Evolutionary conservation across 2,113 vertebrate species (phyloP).

Genomic region (Neotragus moschatus): DNA sequence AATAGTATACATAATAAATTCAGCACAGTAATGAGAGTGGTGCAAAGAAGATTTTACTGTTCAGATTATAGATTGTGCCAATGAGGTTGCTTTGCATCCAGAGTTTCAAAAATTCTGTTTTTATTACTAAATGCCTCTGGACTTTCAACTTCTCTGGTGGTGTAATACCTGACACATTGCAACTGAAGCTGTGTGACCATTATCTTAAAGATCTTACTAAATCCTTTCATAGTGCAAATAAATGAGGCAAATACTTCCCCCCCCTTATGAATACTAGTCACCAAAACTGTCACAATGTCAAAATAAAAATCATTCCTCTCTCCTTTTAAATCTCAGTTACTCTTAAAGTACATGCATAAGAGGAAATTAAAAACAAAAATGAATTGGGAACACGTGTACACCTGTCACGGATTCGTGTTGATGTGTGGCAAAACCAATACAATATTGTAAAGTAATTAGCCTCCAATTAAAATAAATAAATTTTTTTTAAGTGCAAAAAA

Average conservation of each 20-base stretch:
- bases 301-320: neutral
- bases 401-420: no score
- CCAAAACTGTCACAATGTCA: neutral
- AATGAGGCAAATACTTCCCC: neutral
- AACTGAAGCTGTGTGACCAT: neutral
- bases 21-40: slow-evolving; percentile 50
- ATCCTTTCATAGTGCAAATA: slow-evolving; percentile 7
- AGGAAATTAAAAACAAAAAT: slow-evolving; percentile 26
- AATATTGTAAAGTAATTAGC: no score
- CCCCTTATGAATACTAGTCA: neutral
- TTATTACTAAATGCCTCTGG: slow-evolving; percentile 26
- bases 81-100: slow-evolving; percentile 1
- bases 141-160: slow-evolving; percentile 24
- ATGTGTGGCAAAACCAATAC: no score
- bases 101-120: slow-evolving; percentile 17
- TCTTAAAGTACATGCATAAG: slow-evolving; percentile 13
- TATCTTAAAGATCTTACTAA: neutral
- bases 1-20: slow-evolving; percentile 71
- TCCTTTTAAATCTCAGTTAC: neutral
- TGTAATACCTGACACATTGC: slow-evolving; percentile 3
- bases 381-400: no score
- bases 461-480: no score
- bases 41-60: slow-evolving; percentile 63
- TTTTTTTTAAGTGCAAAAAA: neutral
- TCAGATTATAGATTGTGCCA: slow-evolving; percentile 49